Percentiles rank a stretch among this genome's conserved stretches.
Conservation (phyloP, 2,888 invertebrate genomes). For the Archips xylosteana region DNA sequence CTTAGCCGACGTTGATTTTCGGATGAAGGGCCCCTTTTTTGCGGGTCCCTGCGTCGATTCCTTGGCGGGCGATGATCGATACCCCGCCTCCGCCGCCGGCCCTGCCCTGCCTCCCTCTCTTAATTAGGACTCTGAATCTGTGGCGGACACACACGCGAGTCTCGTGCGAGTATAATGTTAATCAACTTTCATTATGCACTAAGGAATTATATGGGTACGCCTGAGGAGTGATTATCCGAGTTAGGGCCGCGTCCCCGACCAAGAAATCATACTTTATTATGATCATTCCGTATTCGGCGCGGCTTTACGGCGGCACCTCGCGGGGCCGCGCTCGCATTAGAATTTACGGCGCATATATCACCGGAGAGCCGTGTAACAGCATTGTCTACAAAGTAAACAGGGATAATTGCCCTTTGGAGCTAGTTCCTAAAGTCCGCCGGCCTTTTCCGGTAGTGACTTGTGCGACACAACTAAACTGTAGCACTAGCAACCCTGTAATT, state of each 20-base stretch:
- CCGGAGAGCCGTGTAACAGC: conserved; percentile 59
- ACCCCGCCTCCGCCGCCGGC: conserved; percentile 76
- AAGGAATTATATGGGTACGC: conserved; percentile 85
- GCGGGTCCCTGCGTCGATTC: conserved; percentile 84
- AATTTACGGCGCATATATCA: conserved; percentile 81
- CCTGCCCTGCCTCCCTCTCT: conserved; percentile 87
- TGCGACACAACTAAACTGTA: not conserved
- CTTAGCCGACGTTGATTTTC: conserved; percentile 82
- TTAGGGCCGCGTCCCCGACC: conserved; percentile 79
- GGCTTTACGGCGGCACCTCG: conserved; percentile 73
- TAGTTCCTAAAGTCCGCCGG: conserved; percentile 51
- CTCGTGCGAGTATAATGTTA: conserved; percentile 76
- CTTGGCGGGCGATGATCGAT: conserved; percentile 84
- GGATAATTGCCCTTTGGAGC: conserved; percentile 70
- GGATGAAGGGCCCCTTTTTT: conserved; percentile 83
- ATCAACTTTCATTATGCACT: conserved; percentile 86
- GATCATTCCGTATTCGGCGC: conserved; percentile 73
- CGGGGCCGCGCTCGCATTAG: conserved; percentile 74
- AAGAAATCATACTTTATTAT: conserved; percentile 85
- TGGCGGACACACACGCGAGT: conserved; percentile 89
- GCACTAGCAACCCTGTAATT: no score
- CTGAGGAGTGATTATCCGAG: conserved; percentile 84
- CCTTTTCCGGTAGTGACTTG: conserved; percentile 41
- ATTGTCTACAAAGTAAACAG: conserved; percentile 70
- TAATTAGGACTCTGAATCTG: conserved; percentile 95